Conservation (phyloP, 2,888 invertebrate genomes). For the Pollenia griseotomentosa region DNA sequence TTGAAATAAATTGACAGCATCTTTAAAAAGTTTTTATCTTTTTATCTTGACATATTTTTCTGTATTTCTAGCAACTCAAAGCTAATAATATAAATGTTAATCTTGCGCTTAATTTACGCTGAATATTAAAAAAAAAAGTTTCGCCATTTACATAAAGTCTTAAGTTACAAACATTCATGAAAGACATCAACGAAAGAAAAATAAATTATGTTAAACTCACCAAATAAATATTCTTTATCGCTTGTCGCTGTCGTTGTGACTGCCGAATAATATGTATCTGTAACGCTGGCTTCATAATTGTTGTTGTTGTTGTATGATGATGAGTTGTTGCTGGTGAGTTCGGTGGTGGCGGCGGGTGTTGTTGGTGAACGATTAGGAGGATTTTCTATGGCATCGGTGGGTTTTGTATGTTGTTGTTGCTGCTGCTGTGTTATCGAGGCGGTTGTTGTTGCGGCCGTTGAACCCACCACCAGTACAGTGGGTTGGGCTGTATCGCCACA, state of each 20-base stretch:
- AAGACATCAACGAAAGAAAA: not conserved
- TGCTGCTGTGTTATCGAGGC: conserved; percentile 45
- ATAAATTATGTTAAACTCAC: conserved; percentile 76
- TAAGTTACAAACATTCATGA: not conserved
- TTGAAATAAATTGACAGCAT: conserved; percentile 57
- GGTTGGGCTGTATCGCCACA: conserved; percentile 60
- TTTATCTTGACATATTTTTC: not conserved
- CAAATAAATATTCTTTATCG: conserved; percentile 84
- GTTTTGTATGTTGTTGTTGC: conserved; percentile 41
- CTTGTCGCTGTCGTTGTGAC: conserved; percentile 75
- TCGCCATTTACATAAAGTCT: conserved; percentile 17
- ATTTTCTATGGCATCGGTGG: conserved; percentile 69
- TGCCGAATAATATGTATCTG: conserved; percentile 75
- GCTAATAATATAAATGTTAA: conserved; percentile 54
- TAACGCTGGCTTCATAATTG: conserved; percentile 76
- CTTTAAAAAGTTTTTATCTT: not conserved
- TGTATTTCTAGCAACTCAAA: not conserved
- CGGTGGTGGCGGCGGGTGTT: conserved; percentile 60
- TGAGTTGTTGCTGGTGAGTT: conserved; percentile 46
- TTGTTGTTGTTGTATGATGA: conserved; percentile 51
- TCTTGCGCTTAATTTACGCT: conserved; percentile 64
- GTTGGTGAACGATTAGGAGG: conserved; percentile 65
- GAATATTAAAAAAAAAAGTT: conserved; percentile 46
- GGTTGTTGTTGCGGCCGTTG: conserved; percentile 49
- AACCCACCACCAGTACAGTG: conserved; percentile 66